Evolutionary conservation across 2,113 vertebrate species (phyloP), one percentile per base, ranked within the genome.

Genomic region (Conger conger): DNA sequence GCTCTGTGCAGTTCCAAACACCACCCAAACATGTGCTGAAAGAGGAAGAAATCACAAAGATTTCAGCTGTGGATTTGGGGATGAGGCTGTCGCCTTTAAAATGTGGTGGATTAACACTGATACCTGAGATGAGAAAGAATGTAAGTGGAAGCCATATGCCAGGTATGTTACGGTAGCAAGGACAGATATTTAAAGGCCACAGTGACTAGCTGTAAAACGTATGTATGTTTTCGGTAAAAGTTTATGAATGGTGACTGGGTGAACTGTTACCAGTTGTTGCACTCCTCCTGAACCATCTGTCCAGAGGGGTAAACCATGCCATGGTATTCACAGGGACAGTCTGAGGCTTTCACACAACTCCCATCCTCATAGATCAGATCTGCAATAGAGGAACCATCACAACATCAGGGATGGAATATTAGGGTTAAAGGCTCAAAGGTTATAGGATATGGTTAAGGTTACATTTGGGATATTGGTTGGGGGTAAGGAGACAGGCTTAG

Each of bases 321-420:
- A 0, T 96, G 97, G 87, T 96, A 96, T 90, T 98, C 97, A 88
- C 98, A 99, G 81, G 97, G 97, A 91, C 98, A 99, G 79, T 98
- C 97, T 4, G 92, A 91, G 40, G 96, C 94, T n/a, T 91, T 93
- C 83, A 99, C 94, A 35, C 98, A 99, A 27, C 86, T 82, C 2
- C 92, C 96, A 0, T 97, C 95, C 88, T 99, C 96, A 38, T 95
- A 97, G 92, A 99, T 97, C 82, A 97, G 91, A 38, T 96, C 98
- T 99, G 91, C 35, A 87, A 86, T n/a, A 63, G 4, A 30, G 5
- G n/a, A 16, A 73, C 8, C 54, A n/a, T 76, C 15, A 82, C 9
- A 40, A 23, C 16, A 11, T 30, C 36, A 50, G 36, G 4, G 15
- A 17, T 35, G 1, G 57, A 20, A 63, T 63, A 23, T 5, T 27